Evolutionary conservation across 2,888 invertebrate genomes (phyloP), one percentile per base, ranked within the genome.

Genomic region (Diloba caeruleocephala): DNA sequence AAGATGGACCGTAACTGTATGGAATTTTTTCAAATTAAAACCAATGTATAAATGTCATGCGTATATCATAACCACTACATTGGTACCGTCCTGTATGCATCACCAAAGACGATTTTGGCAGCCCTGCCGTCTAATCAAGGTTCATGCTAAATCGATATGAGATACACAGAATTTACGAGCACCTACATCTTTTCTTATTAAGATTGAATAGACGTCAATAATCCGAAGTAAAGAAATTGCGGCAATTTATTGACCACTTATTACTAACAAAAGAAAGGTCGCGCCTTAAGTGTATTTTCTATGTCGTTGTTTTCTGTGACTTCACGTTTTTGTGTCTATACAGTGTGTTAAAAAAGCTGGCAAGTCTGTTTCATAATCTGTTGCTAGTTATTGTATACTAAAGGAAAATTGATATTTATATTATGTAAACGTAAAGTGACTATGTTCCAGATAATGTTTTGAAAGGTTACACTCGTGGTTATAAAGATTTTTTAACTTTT

Each of bases 161-260:
- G 67, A 65, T 70, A 70, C 60, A 70, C 59, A 52, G 37, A 64
- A 67, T 74, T 70, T 74, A 74, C 62, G 69, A 58, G 51, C 64
- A 67, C 58, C 66, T 63, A 71, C 53, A 53, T 66, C 58, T 60
- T 67, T 73, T 72, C 64, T 71, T 74, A 74, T 74, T 74, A 74
- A 74, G 63, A 70, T 65, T 65, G 67, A 68, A 69, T 61, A 41
- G 56, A 41, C 56, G 52, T 60, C 66, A 74, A 70, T 71, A 64
- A 64, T 61, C 57, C 51, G 38, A 53, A 63, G 53, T 58, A 54
- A 62, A 71, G 61, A 66, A 66, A 69, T 68, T 62, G 66, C 63
- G 68, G 68, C 66, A 63, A 67, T 70, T 72, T 74, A 68, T 70
- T 71, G 65, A 66, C 76, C 74, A 66, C 60, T 68, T 70, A 67